phyloP scores from a whole-genome alignment of 2,113 vertebrate species.

The Laterallus jamaicensis region DNA sequence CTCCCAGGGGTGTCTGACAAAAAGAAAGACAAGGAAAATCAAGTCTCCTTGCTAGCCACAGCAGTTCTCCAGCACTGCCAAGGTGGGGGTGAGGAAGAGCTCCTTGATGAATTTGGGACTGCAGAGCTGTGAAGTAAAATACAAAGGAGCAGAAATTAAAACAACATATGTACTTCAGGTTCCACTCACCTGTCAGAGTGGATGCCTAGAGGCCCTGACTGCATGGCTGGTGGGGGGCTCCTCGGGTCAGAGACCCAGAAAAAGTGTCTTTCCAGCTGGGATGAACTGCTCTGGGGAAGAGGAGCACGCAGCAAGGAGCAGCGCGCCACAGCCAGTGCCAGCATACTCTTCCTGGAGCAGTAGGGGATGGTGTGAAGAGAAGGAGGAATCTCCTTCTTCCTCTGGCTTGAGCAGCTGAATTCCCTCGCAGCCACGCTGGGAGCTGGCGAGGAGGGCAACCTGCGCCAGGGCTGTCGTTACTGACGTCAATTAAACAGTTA shows the following conservation, averaged over 20 bases:
- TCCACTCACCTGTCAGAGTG: background rate
- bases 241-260: background rate
- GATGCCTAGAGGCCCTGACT: background rate
- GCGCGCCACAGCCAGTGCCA: background rate
- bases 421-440: conserved; percentile 25
- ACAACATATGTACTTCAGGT: rapidly evolving
- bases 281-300: background rate
- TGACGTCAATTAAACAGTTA: conserved; percentile 67
- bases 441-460: background rate
- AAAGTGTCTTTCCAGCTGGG: background rate
- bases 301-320: rapidly evolving
- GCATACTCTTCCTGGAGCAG: background rate
- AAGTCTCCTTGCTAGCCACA: background rate
- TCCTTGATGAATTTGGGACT: background rate
- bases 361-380: rapidly evolving
- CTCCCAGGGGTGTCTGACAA: background rate
- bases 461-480: conserved; percentile 4
- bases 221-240: background rate
- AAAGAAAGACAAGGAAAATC: background rate
- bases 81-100: background rate
- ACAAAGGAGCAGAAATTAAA: background rate
- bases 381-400: conserved; percentile 22
- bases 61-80: background rate
- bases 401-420: conserved; percentile 34
- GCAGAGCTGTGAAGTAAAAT: background rate